phyloP scores from a whole-genome alignment of 2,888 invertebrate genomes.

The Melinaea marsaeus region DNA sequence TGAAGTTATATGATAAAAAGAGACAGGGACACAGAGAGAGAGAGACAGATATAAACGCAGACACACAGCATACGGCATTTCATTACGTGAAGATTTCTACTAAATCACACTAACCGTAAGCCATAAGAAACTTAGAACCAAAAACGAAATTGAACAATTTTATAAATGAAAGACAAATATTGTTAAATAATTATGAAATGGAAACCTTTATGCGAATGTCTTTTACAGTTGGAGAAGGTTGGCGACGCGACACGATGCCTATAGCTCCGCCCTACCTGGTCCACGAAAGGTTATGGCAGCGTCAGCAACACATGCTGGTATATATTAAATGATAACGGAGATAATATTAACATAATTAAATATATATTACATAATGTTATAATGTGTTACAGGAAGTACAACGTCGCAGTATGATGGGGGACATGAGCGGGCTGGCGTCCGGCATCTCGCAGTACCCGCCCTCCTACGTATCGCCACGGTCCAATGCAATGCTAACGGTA shows the following conservation, averaged over 20 bases:
- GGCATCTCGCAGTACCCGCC: constrained; percentile 22
- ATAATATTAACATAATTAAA: not conserved
- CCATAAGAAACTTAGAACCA: no score
- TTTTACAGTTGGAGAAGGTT: constrained; percentile 49
- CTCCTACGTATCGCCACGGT: constrained; percentile 27
- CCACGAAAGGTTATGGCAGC: constrained; percentile 85
- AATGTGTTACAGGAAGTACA: constrained; percentile 60
- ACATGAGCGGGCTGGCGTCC: constrained; percentile 36
- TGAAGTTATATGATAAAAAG: no score
- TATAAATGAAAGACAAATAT: not conserved
- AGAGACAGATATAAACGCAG: no score
- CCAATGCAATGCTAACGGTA: constrained; percentile 29
- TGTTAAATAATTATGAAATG: not conserved
- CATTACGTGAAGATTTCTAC: no score
- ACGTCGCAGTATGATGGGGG: constrained; percentile 66
- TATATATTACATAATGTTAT: constrained; percentile 5
- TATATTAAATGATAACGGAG: constrained; percentile 12
- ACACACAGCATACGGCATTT: no score
- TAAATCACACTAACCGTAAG: no score
- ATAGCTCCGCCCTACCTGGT: constrained; percentile 82
- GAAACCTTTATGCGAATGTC: not conserved
- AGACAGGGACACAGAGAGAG: no score
- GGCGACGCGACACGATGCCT: constrained; percentile 53
- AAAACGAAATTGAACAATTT: not conserved
- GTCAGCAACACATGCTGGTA: constrained; percentile 82